Percentiles rank a stretch among this genome's conserved stretches.
Conservation (phyloP, 2,113 vertebrate species). For the Kobus ellipsiprymnus region DNA sequence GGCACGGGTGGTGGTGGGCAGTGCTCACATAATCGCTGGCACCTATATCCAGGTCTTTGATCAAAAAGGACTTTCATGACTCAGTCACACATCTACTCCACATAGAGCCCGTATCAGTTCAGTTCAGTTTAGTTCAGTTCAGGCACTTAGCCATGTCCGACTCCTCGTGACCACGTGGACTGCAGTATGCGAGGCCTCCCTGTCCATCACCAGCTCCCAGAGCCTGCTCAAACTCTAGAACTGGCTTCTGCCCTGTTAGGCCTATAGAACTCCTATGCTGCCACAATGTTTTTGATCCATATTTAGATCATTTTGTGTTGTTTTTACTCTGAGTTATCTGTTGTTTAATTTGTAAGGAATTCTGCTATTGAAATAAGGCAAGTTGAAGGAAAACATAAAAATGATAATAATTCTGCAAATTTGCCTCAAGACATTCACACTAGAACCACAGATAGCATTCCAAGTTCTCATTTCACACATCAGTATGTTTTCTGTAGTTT, state of each 20-base stretch:
- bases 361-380: background rate
- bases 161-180: accelerated
- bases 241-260: background rate
- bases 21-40: background rate
- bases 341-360: constrained; percentile 6
- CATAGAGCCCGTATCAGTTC: background rate
- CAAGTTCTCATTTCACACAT: background rate
- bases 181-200: background rate
- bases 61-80: background rate
- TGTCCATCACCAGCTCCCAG: background rate
- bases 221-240: background rate
- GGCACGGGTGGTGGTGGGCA: background rate
- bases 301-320: background rate
- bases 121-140: background rate
- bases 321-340: background rate
- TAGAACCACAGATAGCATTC: background rate
- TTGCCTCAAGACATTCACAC: background rate
- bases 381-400: background rate
- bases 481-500: background rate
- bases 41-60: background rate
- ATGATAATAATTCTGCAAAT: background rate
- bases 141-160: accelerated
- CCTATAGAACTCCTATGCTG: background rate
- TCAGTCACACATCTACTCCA: background rate
- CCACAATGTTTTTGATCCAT: background rate